phyloP scores from a whole-genome alignment of 1,140 invertebrate species.

The Ditylenchus dipsaci region DNA sequence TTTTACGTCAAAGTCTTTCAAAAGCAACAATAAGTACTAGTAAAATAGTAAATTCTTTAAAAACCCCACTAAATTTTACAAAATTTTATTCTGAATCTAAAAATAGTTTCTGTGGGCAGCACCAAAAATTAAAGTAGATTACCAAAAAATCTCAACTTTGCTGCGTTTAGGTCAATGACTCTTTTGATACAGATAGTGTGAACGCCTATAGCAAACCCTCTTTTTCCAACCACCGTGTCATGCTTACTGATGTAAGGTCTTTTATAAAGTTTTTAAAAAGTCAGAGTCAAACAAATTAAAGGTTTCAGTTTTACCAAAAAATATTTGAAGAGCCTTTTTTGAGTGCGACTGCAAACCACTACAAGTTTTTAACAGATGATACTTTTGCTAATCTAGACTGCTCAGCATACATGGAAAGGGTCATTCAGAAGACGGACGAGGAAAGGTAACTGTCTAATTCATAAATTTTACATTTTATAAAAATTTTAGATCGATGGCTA shows the following conservation, averaged over 20 bases:
- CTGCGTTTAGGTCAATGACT: conserved; percentile 7
- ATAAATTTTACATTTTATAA: background rate
- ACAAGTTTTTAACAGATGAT: conserved; percentile 35
- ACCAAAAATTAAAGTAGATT: background rate
- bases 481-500: conserved; percentile 1
- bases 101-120: too few species aligned
- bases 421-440: conserved; percentile 39
- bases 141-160: background rate
- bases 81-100: too few species aligned
- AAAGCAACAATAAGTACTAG: too few species aligned
- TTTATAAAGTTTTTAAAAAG: background rate
- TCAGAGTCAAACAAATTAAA: conserved; percentile 9
- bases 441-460: conserved; percentile 12
- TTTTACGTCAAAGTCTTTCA: too few species aligned
- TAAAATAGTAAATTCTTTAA: too few species aligned
- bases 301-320: conserved; percentile 39
- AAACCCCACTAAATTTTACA: too few species aligned
- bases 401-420: conserved; percentile 48
- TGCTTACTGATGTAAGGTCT: background rate
- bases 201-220: background rate
- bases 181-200: background rate
- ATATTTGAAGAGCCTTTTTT: conserved; percentile 43
- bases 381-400: conserved; percentile 37
- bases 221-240: conserved; percentile 1
- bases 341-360: conserved; percentile 31